phyloP scores from a whole-genome alignment of 2,113 vertebrate genomes.

The Motacilla alba region DNA sequence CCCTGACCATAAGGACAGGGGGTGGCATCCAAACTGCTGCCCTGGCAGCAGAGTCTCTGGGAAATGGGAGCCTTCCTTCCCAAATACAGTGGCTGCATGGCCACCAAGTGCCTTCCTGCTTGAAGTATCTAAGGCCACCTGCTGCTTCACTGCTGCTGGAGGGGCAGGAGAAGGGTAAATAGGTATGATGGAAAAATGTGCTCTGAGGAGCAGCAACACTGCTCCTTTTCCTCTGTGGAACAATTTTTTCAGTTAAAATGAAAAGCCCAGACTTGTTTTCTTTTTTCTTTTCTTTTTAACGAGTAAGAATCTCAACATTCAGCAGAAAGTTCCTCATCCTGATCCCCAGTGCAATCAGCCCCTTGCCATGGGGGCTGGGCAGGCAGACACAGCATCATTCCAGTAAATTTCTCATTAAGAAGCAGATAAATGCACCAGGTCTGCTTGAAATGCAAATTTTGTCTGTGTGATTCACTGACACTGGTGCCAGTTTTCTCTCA shows the following conservation, averaged over 20 bases:
- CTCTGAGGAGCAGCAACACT: background rate
- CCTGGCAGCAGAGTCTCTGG: background rate
- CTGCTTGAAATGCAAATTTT: slow-evolving; percentile 10
- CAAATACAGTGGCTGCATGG: background rate
- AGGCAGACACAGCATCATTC: background rate
- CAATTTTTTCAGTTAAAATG: background rate
- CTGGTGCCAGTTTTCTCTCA: background rate
- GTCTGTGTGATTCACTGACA: background rate
- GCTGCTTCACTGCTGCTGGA: background rate
- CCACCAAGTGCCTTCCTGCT: background rate
- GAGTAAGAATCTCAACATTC: background rate
- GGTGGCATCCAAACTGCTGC: background rate
- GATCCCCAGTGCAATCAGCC: background rate
- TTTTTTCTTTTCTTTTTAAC: background rate
- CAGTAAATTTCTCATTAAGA: slow-evolving; percentile 12
- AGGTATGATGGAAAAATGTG: background rate
- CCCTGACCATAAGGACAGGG: background rate
- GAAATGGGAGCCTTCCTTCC: background rate
- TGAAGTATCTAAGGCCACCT: background rate
- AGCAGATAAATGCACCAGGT: background rate
- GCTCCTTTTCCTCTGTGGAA: background rate
- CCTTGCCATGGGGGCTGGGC: background rate
- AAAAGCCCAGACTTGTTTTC: background rate
- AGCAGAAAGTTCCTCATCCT: background rate
- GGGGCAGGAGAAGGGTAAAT: background rate